A percentile compares a stretch with the other conserved stretches of the same genome.
phyloP scores from a whole-genome alignment of 2,113 vertebrate species.

The Prunella himalayana region DNA sequence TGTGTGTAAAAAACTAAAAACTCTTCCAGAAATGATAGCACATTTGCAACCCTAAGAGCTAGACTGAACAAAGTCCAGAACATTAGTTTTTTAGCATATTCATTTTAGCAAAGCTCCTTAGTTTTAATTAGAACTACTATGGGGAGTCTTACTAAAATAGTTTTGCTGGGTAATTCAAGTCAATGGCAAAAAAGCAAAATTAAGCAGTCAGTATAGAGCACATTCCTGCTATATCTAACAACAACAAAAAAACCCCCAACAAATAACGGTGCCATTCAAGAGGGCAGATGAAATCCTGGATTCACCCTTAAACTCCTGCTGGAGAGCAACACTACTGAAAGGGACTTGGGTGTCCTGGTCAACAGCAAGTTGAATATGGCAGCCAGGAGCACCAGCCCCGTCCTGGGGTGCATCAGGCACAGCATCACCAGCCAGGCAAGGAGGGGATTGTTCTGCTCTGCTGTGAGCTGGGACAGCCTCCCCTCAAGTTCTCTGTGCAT shows the following conservation, averaged over 20 bases:
- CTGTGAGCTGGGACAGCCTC: not conserved
- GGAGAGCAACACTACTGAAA: not conserved
- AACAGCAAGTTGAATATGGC: not conserved
- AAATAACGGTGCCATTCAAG: not conserved
- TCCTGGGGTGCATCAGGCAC: not conserved
- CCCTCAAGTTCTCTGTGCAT: rapidly evolving
- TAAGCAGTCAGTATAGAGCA: not conserved
- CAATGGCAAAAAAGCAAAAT: not conserved
- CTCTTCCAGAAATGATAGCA: not conserved
- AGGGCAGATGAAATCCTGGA: not conserved
- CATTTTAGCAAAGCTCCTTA: constrained; percentile 15
- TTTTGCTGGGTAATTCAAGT: not conserved
- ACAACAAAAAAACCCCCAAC: rapidly evolving
- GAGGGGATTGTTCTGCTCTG: not conserved
- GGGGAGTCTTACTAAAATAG: not conserved
- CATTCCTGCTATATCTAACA: not conserved
- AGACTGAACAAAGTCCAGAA: not conserved
- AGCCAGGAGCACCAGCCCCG: rapidly evolving
- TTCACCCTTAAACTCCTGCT: not conserved
- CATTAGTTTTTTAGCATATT: not conserved
- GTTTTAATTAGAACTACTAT: not conserved
- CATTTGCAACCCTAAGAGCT: not conserved
- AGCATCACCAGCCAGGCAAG: rapidly evolving
- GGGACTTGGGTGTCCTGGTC: too few species aligned
- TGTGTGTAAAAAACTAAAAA: not conserved